Evolutionary conservation across 2,888 invertebrate species (phyloP).

Genomic region (Syritta pipiens): DNA sequence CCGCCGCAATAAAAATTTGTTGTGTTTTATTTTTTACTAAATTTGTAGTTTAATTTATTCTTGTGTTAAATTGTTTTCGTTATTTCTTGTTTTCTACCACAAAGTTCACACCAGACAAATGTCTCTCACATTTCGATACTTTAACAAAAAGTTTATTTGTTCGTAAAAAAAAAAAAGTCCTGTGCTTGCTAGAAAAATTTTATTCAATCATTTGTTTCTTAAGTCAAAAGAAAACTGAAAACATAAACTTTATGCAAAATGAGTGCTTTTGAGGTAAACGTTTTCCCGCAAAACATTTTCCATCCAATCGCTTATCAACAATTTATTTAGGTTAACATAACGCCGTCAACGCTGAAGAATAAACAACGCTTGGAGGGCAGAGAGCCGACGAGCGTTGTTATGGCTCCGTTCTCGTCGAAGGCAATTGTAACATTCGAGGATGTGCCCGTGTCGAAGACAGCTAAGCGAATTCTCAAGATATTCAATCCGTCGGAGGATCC

Average conservation of each 20-base stretch:
- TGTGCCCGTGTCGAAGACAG: constrained; percentile 82
- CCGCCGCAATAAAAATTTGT: background rate
- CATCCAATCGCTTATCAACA: background rate
- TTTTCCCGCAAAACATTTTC: background rate
- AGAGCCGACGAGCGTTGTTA: constrained; percentile 79
- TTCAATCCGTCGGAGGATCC: constrained; percentile 81
- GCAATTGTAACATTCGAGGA: constrained; percentile 86
- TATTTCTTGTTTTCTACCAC: background rate
- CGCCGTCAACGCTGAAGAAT: constrained; percentile 76
- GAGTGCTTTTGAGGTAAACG: constrained; percentile 78
- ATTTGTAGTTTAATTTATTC: constrained; percentile 14
- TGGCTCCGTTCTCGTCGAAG: constrained; percentile 85
- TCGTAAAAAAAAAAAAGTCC: too few relatives aligned
- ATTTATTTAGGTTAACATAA: constrained; percentile 75
- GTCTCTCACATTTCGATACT: too few relatives aligned
- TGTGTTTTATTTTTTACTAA: constrained; percentile 12
- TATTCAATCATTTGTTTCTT: constrained; percentile 13
- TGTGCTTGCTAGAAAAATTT: background rate
- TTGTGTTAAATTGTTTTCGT: constrained; percentile 13
- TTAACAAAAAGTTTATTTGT: too few relatives aligned
- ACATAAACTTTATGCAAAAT: constrained; percentile 67
- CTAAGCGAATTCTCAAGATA: constrained; percentile 81
- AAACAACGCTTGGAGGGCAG: constrained; percentile 77
- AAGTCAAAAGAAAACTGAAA: background rate
- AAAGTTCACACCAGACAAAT: background rate